Conservation (phyloP, 2,888 invertebrate species). For the Synergus laeviventris region DNA sequence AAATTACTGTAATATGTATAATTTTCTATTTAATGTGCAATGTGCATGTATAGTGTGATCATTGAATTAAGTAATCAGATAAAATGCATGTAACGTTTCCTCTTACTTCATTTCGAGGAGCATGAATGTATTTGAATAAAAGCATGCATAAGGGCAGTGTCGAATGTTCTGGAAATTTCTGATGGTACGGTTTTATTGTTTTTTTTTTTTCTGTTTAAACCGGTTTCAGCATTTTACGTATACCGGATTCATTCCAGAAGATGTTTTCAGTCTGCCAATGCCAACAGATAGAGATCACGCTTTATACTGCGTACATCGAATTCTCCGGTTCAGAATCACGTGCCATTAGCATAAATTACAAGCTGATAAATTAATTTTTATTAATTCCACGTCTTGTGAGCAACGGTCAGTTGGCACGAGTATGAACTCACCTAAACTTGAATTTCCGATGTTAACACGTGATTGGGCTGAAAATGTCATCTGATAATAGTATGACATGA, state of each 20-base stretch:
- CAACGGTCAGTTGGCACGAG: slow-evolving; percentile 5
- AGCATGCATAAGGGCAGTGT: background rate
- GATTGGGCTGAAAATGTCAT: background rate
- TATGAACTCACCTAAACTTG: slow-evolving; percentile 19
- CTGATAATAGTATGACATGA: background rate
- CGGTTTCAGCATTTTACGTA: slow-evolving; percentile 5
- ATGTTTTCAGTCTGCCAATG: slow-evolving; percentile 38
- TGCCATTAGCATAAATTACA: slow-evolving; percentile 29
- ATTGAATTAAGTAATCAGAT: background rate
- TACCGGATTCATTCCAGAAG: slow-evolving; percentile 31
- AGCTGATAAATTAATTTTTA: slow-evolving; percentile 23
- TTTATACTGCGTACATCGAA: slow-evolving; percentile 24
- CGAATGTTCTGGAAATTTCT: slow-evolving; percentile 18
- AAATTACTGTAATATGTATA: no score
- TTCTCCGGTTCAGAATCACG: slow-evolving; percentile 22
- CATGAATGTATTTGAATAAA: background rate
- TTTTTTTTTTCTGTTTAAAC: slow-evolving; percentile 22
- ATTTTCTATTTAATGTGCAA: background rate
- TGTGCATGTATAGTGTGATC: background rate
- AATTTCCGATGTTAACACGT: background rate
- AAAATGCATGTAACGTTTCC: background rate
- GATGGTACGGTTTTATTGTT: slow-evolving; percentile 3
- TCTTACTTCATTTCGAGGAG: background rate
- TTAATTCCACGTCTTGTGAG: slow-evolving; percentile 18
- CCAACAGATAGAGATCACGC: slow-evolving; percentile 25